phyloP scores from a whole-genome alignment of 1,140 invertebrate genomes.

The Neuroterus valhalla region DNA sequence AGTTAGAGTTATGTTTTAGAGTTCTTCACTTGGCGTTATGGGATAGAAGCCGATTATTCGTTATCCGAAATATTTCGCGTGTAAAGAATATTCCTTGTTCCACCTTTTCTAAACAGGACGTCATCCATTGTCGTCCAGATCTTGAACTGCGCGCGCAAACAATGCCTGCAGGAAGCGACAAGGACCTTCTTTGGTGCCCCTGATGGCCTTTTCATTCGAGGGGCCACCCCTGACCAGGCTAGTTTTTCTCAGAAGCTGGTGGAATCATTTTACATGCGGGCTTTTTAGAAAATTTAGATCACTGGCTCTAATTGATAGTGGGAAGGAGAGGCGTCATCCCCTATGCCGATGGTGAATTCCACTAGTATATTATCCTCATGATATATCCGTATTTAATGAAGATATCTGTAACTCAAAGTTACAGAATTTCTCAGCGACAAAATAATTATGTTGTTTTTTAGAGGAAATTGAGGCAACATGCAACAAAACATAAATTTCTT shows the following conservation, averaged over 20 bases:
- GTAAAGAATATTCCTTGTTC: slow-evolving; percentile 2
- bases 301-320: not conserved
- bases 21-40: not conserved
- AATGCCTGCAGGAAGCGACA: slow-evolving; percentile 2
- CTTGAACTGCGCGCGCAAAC: slow-evolving; percentile 19
- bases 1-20: not conserved
- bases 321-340: no score
- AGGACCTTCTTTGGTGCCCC: not conserved
- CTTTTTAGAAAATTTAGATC: not conserved
- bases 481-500: no score
- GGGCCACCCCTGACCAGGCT: not conserved
- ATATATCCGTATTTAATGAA: no score
- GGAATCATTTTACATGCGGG: slow-evolving; percentile 7
- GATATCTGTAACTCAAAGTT: no score
- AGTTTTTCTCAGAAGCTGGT: slow-evolving; percentile 2
- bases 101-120: not conserved
- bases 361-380: no score
- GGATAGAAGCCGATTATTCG: not conserved
- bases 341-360: no score
- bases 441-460: no score
- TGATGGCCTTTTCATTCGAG: not conserved
- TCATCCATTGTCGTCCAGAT: not conserved
- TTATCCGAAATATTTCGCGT: not conserved
- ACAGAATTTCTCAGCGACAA: no score
- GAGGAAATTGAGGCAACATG: no score